These are phyloP conservation scores for Takifugu bimaculatus DNA, from an alignment of 2,113 vertebrate species.

Conservation along the genomic window DNA sequence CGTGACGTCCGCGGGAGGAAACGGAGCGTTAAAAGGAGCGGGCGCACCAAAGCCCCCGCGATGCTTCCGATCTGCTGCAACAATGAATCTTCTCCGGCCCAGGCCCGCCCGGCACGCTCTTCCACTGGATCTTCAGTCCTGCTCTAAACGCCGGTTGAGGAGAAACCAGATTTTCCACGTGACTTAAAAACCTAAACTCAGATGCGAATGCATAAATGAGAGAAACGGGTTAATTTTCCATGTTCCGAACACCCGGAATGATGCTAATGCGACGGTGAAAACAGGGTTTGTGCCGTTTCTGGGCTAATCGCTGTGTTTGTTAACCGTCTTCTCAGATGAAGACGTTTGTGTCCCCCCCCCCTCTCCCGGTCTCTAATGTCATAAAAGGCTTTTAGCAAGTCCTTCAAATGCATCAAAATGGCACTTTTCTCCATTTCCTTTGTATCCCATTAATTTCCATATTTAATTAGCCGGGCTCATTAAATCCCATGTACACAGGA, in stretches of 20 bases:
- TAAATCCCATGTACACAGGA: constrained; percentile 64
- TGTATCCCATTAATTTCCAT: constrained; percentile 74
- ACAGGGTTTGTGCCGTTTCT: neutral
- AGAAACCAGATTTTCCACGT: neutral
- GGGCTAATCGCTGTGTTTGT: constrained; percentile 58
- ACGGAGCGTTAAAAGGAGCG: constrained; percentile 16
- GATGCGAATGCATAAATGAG: constrained; percentile 13
- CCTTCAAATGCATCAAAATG: constrained; percentile 64
- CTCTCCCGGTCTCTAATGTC: constrained; percentile 53
- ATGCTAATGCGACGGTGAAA: constrained; percentile 14
- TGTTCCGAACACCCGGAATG: constrained; percentile 21
- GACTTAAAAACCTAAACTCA: constrained; percentile 6
- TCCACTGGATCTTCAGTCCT: constrained; percentile 6
- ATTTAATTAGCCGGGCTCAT: constrained; percentile 76
- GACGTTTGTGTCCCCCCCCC: constrained; percentile 31
- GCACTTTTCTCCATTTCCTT: constrained; percentile 63
- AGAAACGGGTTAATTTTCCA: constrained; percentile 36
- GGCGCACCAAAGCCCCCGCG: constrained; percentile 12
- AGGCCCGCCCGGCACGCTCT: neutral
- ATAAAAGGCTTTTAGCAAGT: constrained; percentile 72
- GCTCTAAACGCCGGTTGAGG: neutral
- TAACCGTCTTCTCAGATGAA: constrained; percentile 59
- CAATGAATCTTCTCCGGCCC: neutral
- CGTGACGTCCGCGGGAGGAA: constrained; percentile 8
- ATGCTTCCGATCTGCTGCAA: constrained; percentile 18